Conservation (phyloP, 1,140 invertebrate genomes). For the Cydia splendana region DNA sequence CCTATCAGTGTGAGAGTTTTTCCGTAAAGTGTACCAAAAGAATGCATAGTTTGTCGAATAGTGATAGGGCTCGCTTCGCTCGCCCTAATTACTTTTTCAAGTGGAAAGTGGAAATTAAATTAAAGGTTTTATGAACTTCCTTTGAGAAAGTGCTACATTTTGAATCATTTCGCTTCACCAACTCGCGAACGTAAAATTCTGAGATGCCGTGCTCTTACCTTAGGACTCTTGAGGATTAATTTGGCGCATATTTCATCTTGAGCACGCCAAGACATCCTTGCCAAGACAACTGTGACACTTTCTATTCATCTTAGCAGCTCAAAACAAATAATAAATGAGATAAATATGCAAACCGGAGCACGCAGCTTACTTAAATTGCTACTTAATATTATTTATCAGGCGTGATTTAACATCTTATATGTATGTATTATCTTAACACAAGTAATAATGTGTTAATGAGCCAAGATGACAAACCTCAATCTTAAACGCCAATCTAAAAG, state of each 20-base stretch:
- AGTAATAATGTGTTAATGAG: too few species aligned
- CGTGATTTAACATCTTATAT: background rate
- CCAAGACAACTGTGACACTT: background rate
- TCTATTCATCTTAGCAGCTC: background rate
- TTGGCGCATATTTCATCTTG: background rate
- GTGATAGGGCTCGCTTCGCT: too few species aligned
- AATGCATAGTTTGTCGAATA: too few species aligned
- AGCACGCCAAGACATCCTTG: background rate
- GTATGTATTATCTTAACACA: background rate
- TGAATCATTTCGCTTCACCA: background rate
- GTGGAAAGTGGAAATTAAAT: too few species aligned
- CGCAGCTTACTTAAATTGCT: background rate
- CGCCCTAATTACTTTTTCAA: too few species aligned
- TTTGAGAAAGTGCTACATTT: background rate
- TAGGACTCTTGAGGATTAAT: background rate
- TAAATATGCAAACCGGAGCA: background rate
- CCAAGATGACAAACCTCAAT: too few species aligned
- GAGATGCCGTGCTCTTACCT: background rate
- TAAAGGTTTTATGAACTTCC: too few species aligned
- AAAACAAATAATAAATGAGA: slow-evolving; percentile 14
- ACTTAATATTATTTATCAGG: slow-evolving; percentile 2
- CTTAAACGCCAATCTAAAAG: too few species aligned
- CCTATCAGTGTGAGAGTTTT: too few species aligned
- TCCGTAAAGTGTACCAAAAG: too few species aligned
- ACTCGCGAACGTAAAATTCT: too few species aligned